phyloP scores from a whole-genome alignment of 2,888 invertebrate species.

The Luperina nickerlii region DNA sequence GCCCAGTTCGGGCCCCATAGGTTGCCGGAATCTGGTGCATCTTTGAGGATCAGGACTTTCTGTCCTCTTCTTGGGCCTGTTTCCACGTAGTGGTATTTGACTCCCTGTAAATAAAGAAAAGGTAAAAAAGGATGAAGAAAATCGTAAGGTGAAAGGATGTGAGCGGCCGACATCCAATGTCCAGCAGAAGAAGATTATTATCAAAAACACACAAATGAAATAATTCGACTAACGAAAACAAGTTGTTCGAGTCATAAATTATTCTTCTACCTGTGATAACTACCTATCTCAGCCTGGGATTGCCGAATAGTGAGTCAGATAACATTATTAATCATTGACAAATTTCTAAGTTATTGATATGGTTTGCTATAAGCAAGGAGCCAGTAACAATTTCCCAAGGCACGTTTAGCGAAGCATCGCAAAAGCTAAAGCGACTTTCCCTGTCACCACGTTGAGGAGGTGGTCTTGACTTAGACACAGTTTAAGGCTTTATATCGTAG shows the following conservation, averaged over 20 bases:
- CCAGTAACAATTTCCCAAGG: not conserved
- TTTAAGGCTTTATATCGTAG: not conserved
- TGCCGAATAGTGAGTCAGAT: constrained; percentile 8
- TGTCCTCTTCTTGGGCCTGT: constrained; percentile 83
- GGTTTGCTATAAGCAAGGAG: not conserved
- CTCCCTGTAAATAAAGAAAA: constrained; percentile 77
- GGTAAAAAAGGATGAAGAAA: not conserved
- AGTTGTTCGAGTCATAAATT: not conserved
- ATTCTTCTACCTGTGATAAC: not conserved
- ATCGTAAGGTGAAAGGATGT: not conserved
- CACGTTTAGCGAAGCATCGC: too few species aligned
- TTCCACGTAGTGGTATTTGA: constrained; percentile 88
- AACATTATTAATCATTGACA: not conserved
- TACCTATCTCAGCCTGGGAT: not conserved
- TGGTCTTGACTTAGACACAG: not conserved
- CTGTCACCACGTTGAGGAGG: not conserved
- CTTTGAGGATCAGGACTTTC: constrained; percentile 82
- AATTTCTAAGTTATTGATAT: constrained; percentile 6
- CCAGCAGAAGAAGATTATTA: too few species aligned
- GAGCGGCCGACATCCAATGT: not conserved
- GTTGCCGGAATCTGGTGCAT: constrained; percentile 83
- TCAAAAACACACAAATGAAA: not conserved
- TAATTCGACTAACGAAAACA: not conserved
- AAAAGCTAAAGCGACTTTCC: too few species aligned
- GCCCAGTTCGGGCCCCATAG: constrained; percentile 84